phyloP scores from a whole-genome alignment of 2,888 invertebrate genomes.

The Xestoiulus laeticollis region DNA sequence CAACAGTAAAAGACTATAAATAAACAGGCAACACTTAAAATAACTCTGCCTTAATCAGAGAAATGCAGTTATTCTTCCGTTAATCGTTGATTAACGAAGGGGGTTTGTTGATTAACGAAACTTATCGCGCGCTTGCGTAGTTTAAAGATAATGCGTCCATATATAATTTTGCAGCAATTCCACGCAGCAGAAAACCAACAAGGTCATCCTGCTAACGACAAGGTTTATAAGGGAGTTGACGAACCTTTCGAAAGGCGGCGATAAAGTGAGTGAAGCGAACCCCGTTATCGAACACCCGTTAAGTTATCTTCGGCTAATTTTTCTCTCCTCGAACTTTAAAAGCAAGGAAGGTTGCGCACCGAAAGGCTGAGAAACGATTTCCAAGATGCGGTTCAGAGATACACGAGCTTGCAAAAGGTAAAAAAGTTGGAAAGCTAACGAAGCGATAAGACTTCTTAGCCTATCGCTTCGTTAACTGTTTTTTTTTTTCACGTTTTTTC shows the following conservation, averaged over 20 bases:
- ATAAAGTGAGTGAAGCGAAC: not conserved
- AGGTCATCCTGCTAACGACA: conserved; percentile 22
- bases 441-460: not conserved
- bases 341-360: conserved; percentile 36
- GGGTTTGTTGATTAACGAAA: too few species aligned
- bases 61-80: too few species aligned
- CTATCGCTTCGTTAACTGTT: not conserved
- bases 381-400: conserved; percentile 44
- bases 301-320: not conserved
- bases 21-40: not conserved
- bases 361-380: conserved; percentile 49
- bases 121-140: too few species aligned
- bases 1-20: too few species aligned
- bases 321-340: too few species aligned
- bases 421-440: not conserved
- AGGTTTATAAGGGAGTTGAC: conserved; percentile 31
- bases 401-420: conserved; percentile 47
- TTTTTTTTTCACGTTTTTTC: not conserved
- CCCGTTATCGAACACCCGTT: too few species aligned
- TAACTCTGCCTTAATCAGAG: too few species aligned
- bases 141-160: too few species aligned
- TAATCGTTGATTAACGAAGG: too few species aligned
- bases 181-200: conserved; percentile 51
- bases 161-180: conserved; percentile 32
- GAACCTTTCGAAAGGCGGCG: not conserved